Evolutionary conservation across 2,113 vertebrate genomes (phyloP), one percentile per base, ranked within the genome.

Genomic region (Corythornis vintsioides): DNA sequence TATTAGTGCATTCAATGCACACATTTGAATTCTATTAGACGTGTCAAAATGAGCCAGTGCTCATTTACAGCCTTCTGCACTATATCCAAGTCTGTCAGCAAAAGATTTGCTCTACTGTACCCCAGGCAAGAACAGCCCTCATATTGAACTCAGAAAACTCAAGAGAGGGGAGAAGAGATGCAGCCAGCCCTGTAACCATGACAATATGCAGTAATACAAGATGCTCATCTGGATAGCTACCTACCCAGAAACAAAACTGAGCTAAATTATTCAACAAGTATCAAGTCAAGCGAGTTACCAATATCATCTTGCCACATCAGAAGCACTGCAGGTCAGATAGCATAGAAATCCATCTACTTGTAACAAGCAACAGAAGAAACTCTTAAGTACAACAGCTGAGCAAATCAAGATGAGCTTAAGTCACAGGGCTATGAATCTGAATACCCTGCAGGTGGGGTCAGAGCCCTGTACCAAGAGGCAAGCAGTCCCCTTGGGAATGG

Each of bases 201-300:
- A 91, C 78, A 77, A 94, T 22, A 71, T 33, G 64, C 67, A 89
- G 91, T 67, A 82, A 87, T 18, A 67, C 3, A 74, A 91, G 72
- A 89, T 52, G 52, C n/a, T 86, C n/a, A 74, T 14, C 76, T 50
- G 88, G 75, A 61, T 7, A 91, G 43, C 20, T 66, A 70, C 29
- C 56, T 65, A 73, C 35, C 35, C 40, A 87, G 66, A 92, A 79
- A 92, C 25, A 91, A 84, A 63, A 29, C 31, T 33, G 10, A 79
- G 64, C 45, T 95, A 71, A 95, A 93, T 94, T 83, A 94, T 84
- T 95, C 50, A 95, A 28, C 29, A 55, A 57, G 42, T 53, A 50
- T 73, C 38, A 74, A 76, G 67, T 81, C 52, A 35, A 45, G 63
- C 0, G 0, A 91, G 60, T 70, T 75, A 80, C 31, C 76, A 56